Base-by-base conservation (phyloP, 2,113 vertebrate species). In the Cryptotis parvus region DNA sequence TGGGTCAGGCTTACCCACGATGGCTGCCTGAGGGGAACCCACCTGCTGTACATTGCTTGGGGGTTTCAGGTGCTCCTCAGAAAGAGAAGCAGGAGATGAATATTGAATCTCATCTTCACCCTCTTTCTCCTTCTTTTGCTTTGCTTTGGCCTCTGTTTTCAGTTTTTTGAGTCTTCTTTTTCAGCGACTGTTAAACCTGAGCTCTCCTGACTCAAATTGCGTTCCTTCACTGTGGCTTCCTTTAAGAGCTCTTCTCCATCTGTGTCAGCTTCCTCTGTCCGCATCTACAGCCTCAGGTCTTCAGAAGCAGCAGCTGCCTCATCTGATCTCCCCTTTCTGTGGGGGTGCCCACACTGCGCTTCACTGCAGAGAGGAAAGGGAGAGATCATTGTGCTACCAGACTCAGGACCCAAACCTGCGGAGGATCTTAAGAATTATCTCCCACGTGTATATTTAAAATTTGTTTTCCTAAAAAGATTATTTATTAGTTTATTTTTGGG, bases 31-130 rank as follows among this genome's bases (percentile, higher is more conserved):
- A 4, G 99, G 99, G 95, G 99, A 99, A 6, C 99, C 7, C 99
- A 98, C 1, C 98, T 97, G 27, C 99, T 97, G 92, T 99, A 99
- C 99, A 99, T 99, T 98, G 99, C 99, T 26, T 99, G 99, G 0
- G 99, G 98, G 96, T 99, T n/a, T 99, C 82, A 99, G 95, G 97
- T 99, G 99, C 92, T 99, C 99, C 93, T 99, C 99, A 99, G 99
- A 9, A 99, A 99, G 0, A 99, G 99, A 49, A 99, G 99, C 94
- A 99, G 95, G 77, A 99, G 99, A 94, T 78, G 7, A 6, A 58
- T 99, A 99, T 95, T 99, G 99, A 81, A 99, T 99, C 96, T 99
- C 99, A 74, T 99, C 99, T 96, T 99, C 98, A 24, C 96, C 99
- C 98, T 22, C 99, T 49, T 99, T 99, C 4, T 99, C 98, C 69